Percentiles rank a stretch among this genome's conserved stretches.
Evolutionary conservation across 2,113 vertebrate genomes (phyloP).

Genomic region (Oreochromis spilurus): DNA sequence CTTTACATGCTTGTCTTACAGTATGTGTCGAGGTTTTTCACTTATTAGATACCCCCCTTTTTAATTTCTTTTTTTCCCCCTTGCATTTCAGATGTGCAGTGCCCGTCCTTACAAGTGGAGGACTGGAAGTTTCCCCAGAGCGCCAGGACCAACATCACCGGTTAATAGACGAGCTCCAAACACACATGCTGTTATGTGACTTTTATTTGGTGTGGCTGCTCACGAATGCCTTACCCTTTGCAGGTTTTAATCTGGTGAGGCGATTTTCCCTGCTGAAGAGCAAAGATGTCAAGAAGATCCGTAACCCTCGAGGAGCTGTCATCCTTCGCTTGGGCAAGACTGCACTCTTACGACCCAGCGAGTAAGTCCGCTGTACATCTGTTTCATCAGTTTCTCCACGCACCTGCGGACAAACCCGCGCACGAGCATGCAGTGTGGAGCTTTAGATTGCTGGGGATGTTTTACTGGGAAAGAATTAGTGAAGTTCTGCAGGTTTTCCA

Average conservation of each 20-base stretch:
- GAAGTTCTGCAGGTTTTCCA: background rate
- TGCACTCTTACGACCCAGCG: conserved; percentile 77
- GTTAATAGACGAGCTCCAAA: conserved; percentile 29
- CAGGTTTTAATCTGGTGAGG: conserved; percentile 91
- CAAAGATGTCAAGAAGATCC: conserved; percentile 86
- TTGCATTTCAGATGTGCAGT: conserved; percentile 47
- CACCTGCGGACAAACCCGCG: background rate
- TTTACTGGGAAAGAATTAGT: background rate
- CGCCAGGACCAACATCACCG: conserved; percentile 69
- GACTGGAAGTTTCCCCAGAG: conserved; percentile 75
- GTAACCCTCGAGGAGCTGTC: conserved; percentile 75
- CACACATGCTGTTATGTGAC: background rate
- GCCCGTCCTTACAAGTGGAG: conserved; percentile 71
- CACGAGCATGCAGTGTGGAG: background rate
- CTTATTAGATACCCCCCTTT: too few species aligned
- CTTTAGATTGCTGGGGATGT: background rate
- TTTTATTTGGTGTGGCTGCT: background rate
- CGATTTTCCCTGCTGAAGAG: conserved; percentile 85
- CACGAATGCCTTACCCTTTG: conserved; percentile 5
- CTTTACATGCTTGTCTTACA: background rate
- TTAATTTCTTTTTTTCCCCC: background rate
- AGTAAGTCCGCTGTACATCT: conserved; percentile 69
- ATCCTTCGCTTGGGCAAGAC: conserved; percentile 84
- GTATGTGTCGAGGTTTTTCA: background rate
- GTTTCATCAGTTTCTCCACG: background rate